phyloP scores from a whole-genome alignment of 1,140 invertebrate species.

The Callitettix versicolor region DNA sequence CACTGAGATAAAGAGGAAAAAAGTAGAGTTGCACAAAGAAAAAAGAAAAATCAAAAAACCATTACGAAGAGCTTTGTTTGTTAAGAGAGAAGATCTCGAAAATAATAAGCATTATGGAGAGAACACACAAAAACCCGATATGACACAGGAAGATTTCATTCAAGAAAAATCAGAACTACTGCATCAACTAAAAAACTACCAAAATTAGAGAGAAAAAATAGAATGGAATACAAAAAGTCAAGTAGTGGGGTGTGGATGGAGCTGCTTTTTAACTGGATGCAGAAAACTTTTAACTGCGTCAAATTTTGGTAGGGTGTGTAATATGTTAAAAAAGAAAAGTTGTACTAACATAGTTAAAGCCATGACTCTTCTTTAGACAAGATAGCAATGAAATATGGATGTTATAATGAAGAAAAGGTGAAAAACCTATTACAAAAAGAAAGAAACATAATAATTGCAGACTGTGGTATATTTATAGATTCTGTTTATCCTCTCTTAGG shows the following conservation, averaged over 20 bases:
- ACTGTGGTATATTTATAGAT: not conserved
- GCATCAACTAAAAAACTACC: not conserved
- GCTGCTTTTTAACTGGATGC: too few relatives aligned
- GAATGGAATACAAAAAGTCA: not conserved
- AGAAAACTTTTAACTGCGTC: not conserved
- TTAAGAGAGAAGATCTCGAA: not conserved
- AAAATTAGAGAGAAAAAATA: not conserved
- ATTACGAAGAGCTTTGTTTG: not conserved
- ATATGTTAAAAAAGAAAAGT: not conserved
- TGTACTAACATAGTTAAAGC: too few relatives aligned
- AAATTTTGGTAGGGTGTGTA: not conserved
- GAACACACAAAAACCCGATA: not conserved
- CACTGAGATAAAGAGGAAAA: not conserved
- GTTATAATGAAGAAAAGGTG: not conserved
- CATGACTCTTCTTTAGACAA: too few relatives aligned
- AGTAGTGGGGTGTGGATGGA: not conserved
- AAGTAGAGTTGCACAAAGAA: not conserved
- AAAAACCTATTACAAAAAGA: not conserved
- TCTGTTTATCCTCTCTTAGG: not conserved
- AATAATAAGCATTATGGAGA: not conserved
- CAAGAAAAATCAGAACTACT: not conserved
- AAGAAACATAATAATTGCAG: not conserved
- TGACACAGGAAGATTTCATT: not conserved
- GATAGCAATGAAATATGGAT: not conserved
- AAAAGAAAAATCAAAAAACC: not conserved